phyloP scores from a whole-genome alignment of 2,888 invertebrate genomes.

The Perizoma flavofasciatum region DNA sequence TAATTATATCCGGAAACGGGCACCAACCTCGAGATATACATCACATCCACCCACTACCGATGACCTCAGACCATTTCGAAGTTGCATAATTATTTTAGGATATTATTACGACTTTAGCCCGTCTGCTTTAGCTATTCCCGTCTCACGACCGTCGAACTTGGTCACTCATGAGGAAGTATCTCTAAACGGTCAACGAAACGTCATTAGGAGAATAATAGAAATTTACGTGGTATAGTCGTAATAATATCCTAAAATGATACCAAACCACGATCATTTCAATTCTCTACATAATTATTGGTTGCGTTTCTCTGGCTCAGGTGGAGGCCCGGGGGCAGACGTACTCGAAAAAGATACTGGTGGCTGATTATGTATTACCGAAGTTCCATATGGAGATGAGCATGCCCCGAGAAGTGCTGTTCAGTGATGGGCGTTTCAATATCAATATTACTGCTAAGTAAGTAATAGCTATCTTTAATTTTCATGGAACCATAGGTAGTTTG shows the following conservation, averaged over 20 bases:
- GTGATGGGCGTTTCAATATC: constrained; percentile 90
- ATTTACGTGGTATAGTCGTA: too few relatives aligned
- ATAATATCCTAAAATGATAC: too few relatives aligned
- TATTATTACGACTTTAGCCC: too few relatives aligned
- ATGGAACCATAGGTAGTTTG: too few relatives aligned
- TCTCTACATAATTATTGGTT: too few relatives aligned
- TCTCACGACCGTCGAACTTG: too few relatives aligned
- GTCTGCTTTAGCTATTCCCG: too few relatives aligned
- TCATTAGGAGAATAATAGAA: too few relatives aligned
- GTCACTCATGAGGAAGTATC: too few relatives aligned
- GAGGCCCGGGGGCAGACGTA: constrained; percentile 83
- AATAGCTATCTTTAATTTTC: neutral
- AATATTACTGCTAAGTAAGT: constrained; percentile 92
- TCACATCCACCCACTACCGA: constrained; percentile 33
- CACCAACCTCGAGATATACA: constrained; percentile 34
- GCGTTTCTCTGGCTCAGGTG: constrained; percentile 49
- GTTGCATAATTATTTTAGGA: constrained; percentile 27
- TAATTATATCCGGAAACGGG: constrained; percentile 34
- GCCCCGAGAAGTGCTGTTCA: constrained; percentile 91
- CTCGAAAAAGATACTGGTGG: constrained; percentile 90
- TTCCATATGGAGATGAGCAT: constrained; percentile 94
- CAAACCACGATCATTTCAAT: too few relatives aligned
- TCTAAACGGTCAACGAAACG: too few relatives aligned
- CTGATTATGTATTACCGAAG: constrained; percentile 96
- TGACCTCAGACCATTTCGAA: constrained; percentile 34